These are phyloP conservation scores for Sebastes taczanowskii DNA, from an alignment of 2,797 vertebrate species.

Conservation along the genomic window DNA sequence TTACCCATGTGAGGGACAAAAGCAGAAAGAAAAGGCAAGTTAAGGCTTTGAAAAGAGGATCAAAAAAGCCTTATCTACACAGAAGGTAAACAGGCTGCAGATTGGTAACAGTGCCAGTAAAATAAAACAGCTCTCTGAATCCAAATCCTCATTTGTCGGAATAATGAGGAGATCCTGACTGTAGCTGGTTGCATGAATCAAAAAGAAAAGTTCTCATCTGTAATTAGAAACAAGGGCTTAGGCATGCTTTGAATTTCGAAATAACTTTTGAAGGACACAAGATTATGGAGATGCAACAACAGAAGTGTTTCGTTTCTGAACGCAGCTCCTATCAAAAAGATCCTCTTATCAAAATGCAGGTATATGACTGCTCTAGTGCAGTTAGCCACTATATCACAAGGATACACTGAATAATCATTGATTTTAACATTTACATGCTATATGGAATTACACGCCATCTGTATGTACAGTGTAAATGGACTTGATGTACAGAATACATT, in stretches of 20 bases:
- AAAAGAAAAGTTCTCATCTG: conserved; percentile 48
- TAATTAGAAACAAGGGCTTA: conserved; percentile 47
- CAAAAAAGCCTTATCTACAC: conserved; percentile 61
- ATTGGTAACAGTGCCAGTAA: conserved; percentile 44
- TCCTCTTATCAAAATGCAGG: conserved; percentile 21
- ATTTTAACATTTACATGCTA: background rate
- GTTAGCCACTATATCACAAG: background rate
- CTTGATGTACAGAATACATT: conserved; percentile 1
- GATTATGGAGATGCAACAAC: conserved; percentile 39
- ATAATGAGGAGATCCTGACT: conserved; percentile 52
- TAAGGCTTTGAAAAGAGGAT: conserved; percentile 64
- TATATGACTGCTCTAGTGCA: conserved; percentile 2
- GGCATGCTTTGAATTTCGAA: conserved; percentile 30
- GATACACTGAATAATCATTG: background rate
- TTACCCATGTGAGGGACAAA: conserved; percentile 58
- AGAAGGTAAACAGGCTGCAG: conserved; percentile 60
- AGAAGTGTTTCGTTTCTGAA: conserved; percentile 22
- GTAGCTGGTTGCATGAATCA: conserved; percentile 44
- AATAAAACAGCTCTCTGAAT: conserved; percentile 48
- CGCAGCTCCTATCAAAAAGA: conserved; percentile 19
- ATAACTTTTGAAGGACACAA: conserved; percentile 48
- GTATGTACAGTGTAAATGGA: background rate
- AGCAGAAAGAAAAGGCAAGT: conserved; percentile 32
- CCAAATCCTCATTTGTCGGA: conserved; percentile 67
- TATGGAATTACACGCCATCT: background rate